These are phyloP conservation scores for Tragelaphus scriptus DNA, from an alignment of 2,113 vertebrate species.

Conservation along the genomic window DNA sequence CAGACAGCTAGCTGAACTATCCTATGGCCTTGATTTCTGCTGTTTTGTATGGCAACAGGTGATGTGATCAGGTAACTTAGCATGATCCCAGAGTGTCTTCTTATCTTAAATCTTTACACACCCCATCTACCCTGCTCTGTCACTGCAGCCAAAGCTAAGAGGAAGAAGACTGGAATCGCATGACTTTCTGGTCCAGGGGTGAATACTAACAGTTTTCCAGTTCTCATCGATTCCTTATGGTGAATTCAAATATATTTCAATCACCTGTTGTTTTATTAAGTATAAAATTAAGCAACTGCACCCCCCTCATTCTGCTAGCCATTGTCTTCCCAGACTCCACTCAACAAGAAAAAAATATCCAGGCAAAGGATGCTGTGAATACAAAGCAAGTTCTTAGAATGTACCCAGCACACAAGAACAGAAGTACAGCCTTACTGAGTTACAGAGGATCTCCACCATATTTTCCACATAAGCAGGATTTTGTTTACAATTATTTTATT, in stretches of 20 bases:
- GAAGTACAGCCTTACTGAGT: background rate
- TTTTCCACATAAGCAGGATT: background rate
- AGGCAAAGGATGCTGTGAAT: background rate
- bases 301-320: rapidly evolving
- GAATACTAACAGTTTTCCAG: background rate
- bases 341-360: background rate
- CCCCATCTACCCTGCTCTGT: background rate
- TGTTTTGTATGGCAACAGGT: background rate
- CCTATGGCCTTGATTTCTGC: background rate
- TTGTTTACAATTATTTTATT: background rate
- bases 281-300: background rate
- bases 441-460: background rate
- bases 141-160: background rate
- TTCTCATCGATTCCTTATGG: background rate
- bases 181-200: background rate
- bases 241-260: background rate
- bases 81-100: background rate
- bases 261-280: background rate
- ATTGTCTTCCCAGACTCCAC: background rate
- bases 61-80: background rate
- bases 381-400: background rate
- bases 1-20: background rate
- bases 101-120: too few relatives aligned
- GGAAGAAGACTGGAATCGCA: background rate
- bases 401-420: rapidly evolving